Percentiles rank a stretch among this genome's conserved stretches.
phyloP scores from a whole-genome alignment of 2,797 vertebrate species.

The Gobionotothen gibberifrons region DNA sequence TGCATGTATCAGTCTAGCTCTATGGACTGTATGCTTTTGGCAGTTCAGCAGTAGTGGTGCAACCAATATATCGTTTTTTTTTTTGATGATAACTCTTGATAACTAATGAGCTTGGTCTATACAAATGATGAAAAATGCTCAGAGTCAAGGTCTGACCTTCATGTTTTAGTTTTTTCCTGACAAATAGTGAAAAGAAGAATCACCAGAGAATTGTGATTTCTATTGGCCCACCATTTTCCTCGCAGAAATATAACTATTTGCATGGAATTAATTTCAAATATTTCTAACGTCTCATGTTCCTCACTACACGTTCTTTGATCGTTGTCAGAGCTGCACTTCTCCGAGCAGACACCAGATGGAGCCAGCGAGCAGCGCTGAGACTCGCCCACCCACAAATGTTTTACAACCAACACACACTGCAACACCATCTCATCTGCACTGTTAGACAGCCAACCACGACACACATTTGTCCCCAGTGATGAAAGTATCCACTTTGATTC shows the following conservation, averaged over 20 bases:
- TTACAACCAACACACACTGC: slow-evolving; percentile 1
- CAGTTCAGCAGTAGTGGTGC: background rate
- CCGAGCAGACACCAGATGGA: slow-evolving; percentile 46
- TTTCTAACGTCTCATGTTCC: background rate
- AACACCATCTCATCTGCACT: slow-evolving; percentile 23
- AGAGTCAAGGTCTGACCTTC: no score
- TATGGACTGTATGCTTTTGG: no score
- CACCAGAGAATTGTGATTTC: background rate
- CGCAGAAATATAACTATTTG: no score
- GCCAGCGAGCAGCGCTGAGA: slow-evolving; percentile 21
- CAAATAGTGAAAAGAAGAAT: no score
- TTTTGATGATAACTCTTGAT: background rate
- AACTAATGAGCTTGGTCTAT: no score
- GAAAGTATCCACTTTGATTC: slow-evolving; percentile 30
- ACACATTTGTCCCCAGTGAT: background rate
- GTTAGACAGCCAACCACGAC: slow-evolving; percentile 10
- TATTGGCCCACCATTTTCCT: background rate
- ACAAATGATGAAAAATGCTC: no score
- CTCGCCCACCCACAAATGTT: background rate
- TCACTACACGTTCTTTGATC: background rate
- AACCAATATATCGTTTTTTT: background rate
- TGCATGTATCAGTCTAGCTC: background rate
- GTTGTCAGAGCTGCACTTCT: slow-evolving; percentile 29
- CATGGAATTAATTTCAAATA: background rate
- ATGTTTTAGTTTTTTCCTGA: no score